These are phyloP conservation scores for Protaetia brevitarsis DNA, from an alignment of 1,140 invertebrate species.

Conservation along the genomic window DNA sequence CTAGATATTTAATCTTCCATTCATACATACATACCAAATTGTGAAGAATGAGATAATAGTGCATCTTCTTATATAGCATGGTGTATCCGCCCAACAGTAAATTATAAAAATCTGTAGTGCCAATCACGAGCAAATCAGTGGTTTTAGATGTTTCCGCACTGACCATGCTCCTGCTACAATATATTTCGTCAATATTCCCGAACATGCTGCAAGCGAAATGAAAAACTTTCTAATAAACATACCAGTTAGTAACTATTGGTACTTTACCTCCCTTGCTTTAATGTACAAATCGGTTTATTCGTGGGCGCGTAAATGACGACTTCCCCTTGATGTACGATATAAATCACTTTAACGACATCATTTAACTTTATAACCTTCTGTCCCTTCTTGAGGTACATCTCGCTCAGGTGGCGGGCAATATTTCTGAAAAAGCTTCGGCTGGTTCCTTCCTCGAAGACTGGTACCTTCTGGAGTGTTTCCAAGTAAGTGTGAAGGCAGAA, in stretches of 20 bases:
- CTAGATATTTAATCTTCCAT: neutral
- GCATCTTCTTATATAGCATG: neutral
- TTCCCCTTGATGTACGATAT: slow-evolving; percentile 24
- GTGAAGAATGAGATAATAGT: neutral
- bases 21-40: neutral
- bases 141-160: neutral
- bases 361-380: slow-evolving; percentile 29
- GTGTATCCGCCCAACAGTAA: neutral
- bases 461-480: slow-evolving; percentile 24
- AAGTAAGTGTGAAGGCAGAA: slow-evolving; percentile 27
- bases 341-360: slow-evolving; percentile 26
- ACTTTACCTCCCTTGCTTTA: slow-evolving; percentile 20
- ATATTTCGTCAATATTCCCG: slow-evolving; percentile 21
- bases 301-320: neutral
- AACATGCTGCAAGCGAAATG: slow-evolving; percentile 24
- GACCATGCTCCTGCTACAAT: slow-evolving; percentile 18
- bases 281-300: neutral
- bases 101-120: slow-evolving; percentile 6
- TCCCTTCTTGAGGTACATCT: slow-evolving; percentile 25
- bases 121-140: slow-evolving; percentile 11
- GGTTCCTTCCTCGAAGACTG: slow-evolving; percentile 27
- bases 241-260: too few species aligned
- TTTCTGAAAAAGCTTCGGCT: slow-evolving; percentile 25
- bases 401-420: slow-evolving; percentile 24
- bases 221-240: too few species aligned